Conservation (phyloP, 2,888 invertebrate genomes). For the Polydrusus pterygomalis region DNA sequence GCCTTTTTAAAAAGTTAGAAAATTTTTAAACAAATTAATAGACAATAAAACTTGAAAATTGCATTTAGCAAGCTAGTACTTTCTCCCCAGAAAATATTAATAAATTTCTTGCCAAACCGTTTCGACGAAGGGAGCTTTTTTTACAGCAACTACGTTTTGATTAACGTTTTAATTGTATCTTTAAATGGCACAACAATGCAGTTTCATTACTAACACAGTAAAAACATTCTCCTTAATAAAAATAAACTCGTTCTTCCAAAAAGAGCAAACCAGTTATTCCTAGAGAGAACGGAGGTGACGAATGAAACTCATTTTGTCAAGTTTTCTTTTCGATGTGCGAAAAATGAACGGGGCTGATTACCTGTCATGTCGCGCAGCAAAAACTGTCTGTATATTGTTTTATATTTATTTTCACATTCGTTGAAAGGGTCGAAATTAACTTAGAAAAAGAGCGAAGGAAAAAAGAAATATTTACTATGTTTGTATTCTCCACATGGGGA, state of each 20-base stretch:
- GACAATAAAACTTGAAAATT: no score
- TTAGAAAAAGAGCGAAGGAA: not conserved
- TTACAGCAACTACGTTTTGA: not conserved
- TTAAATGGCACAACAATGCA: not conserved
- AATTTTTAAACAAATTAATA: no score
- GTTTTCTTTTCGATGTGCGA: constrained; percentile 16
- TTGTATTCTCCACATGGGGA: not conserved
- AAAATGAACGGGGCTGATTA: constrained; percentile 17
- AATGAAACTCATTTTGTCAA: constrained; percentile 15
- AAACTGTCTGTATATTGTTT: constrained; percentile 21
- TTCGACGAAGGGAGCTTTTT: not conserved
- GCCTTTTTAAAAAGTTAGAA: no score
- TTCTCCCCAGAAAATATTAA: no score
- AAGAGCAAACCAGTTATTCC: not conserved
- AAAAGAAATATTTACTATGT: not conserved
- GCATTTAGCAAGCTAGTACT: no score
- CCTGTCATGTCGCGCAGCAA: constrained; percentile 20
- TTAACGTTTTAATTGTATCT: no score
- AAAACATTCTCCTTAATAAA: not conserved
- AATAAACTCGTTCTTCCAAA: constrained; percentile 7
- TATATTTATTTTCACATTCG: constrained; percentile 1
- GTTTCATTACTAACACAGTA: not conserved
- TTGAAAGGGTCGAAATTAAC: not conserved
- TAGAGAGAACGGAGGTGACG: constrained; percentile 1
- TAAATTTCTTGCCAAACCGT: no score